These are phyloP conservation scores for Falco peregrinus DNA, from an alignment of 2,797 vertebrate genomes.

Conservation along the genomic window DNA sequence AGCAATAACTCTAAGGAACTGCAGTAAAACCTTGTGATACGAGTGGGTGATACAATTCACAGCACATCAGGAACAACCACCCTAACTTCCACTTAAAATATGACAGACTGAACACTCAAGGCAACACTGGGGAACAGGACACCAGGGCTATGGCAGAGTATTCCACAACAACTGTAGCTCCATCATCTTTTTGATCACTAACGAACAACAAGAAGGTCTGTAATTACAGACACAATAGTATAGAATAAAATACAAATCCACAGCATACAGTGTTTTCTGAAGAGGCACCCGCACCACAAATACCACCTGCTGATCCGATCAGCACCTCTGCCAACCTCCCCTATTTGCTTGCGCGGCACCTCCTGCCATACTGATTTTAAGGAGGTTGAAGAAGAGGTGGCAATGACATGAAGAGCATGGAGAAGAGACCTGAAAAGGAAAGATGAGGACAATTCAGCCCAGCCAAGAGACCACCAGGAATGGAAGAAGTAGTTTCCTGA, in stretches of 20 bases:
- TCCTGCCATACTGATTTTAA: not conserved
- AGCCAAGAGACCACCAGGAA: not conserved
- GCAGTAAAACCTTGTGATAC: conserved; percentile 17
- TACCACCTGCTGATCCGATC: not conserved
- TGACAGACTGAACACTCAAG: not conserved
- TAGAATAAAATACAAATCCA: not conserved
- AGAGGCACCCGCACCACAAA: not conserved
- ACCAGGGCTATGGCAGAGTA: not conserved
- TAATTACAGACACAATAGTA: not conserved
- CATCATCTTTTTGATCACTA: not conserved
- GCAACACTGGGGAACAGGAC: not conserved
- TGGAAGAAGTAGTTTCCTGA: not conserved
- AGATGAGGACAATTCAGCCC: not conserved
- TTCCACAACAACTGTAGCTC: not conserved
- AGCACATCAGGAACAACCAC: not conserved
- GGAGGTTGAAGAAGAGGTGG: not conserved
- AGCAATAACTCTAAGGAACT: conserved; percentile 38
- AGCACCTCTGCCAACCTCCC: not conserved
- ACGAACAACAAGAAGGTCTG: not conserved
- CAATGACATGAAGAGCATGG: not conserved
- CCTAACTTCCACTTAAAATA: not conserved
- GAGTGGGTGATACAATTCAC: conserved; percentile 45
- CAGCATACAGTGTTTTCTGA: accelerated
- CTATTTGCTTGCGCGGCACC: accelerated
- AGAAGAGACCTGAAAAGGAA: not conserved